phyloP scores from a whole-genome alignment of 2,113 vertebrate genomes.

The Trichechus manatus region DNA sequence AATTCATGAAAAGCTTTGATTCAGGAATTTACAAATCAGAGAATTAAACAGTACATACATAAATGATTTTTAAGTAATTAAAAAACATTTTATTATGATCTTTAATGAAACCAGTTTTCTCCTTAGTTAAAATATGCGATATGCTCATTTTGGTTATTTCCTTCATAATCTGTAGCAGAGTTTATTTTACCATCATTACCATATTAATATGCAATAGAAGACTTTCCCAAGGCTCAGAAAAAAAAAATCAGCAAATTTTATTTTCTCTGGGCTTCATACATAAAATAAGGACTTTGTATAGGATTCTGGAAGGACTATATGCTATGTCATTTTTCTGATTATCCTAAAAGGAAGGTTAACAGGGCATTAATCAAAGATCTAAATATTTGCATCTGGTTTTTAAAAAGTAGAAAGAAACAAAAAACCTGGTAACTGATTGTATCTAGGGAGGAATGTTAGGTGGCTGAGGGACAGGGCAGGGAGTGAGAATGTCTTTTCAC shows the following conservation, averaged over 20 bases:
- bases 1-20: constrained; percentile 49
- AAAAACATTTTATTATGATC: neutral
- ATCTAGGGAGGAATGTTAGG: neutral
- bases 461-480: neutral
- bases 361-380: constrained; percentile 25
- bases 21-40: constrained; percentile 11
- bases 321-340: neutral
- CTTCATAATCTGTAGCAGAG: neutral
- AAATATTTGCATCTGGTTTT: constrained; percentile 29
- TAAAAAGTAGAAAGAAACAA: neutral
- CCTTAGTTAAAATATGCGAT: constrained; percentile 14
- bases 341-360: neutral
- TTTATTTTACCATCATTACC: neutral
- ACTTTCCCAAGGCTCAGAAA: neutral
- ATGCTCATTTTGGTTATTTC: neutral
- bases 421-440: neutral
- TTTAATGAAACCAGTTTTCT: constrained; percentile 36
- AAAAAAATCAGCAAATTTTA: neutral
- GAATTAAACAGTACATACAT: neutral
- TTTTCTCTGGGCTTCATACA: neutral
- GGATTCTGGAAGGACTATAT: neutral
- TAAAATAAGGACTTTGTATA: constrained; percentile 31
- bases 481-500: neutral
- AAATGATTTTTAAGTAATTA: neutral
- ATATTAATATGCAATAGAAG: neutral